These are phyloP conservation scores for Saccopteryx leptura DNA, from an alignment of 2,113 vertebrate genomes.

Conservation along the genomic window DNA sequence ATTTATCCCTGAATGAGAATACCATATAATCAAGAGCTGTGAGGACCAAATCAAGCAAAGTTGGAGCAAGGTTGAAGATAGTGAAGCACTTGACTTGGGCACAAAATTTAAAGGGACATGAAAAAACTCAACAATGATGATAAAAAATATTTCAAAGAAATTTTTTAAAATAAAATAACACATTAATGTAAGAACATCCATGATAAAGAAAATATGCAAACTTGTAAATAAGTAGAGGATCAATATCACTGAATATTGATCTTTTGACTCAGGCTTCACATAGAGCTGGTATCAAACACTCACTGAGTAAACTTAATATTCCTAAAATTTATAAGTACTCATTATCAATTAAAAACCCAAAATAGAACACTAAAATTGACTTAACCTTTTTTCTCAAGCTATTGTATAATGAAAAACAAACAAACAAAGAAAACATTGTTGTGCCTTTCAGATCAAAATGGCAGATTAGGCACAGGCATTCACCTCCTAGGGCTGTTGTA, in stretches of 20 bases:
- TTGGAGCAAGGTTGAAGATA: background rate
- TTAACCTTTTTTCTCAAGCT: background rate
- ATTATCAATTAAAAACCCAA: background rate
- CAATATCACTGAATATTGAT: background rate
- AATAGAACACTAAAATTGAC: background rate
- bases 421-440: background rate
- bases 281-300: background rate
- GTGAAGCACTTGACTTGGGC: background rate
- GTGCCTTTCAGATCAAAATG: background rate
- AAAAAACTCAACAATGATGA: background rate
- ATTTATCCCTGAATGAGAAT: background rate
- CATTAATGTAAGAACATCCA: background rate
- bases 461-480: background rate
- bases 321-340: background rate
- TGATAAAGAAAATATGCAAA: background rate
- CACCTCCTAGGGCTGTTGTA: background rate
- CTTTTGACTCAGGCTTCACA: background rate
- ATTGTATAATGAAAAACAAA: background rate
- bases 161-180: background rate
- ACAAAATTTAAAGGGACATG: background rate
- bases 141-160: background rate
- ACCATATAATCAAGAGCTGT: background rate
- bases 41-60: background rate
- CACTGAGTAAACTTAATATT: background rate
- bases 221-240: background rate